Conservation (phyloP, 2,113 vertebrate genomes). For the Gasterosteus aculeatus region DNA sequence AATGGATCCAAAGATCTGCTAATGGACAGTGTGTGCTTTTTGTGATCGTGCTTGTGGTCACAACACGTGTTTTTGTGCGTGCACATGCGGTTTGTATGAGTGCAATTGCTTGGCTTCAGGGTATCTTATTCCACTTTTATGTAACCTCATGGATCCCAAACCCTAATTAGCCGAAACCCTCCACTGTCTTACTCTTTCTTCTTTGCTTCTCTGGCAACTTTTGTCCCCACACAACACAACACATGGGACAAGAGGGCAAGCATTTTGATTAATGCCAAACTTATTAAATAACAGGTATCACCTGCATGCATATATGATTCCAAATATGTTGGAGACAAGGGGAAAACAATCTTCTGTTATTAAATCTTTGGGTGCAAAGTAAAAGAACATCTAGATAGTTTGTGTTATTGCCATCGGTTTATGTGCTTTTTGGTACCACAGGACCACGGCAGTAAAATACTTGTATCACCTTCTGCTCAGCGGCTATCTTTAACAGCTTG, state of each 20-base stretch:
- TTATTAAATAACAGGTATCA: constrained; percentile 26
- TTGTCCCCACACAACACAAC: constrained; percentile 20
- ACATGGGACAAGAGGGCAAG: constrained; percentile 1
- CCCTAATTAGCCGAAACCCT: constrained; percentile 46
- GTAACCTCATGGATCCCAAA: constrained; percentile 56
- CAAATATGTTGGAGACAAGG: not conserved
- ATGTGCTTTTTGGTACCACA: not conserved
- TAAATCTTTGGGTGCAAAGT: constrained; percentile 3
- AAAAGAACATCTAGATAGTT: not conserved
- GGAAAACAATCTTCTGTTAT: not conserved
- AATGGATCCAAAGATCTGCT: constrained; percentile 54
- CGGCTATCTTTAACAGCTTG: not conserved
- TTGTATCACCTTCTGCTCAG: not conserved
- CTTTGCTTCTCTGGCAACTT: constrained; percentile 24
- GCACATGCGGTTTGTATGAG: constrained; percentile 10
- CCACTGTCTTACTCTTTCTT: not conserved
- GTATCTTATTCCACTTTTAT: constrained; percentile 66
- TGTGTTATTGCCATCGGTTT: not conserved
- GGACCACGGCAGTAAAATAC: not conserved
- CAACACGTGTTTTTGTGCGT: not conserved
- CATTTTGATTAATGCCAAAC: not conserved
- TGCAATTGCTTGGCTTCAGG: constrained; percentile 39
- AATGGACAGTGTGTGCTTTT: constrained; percentile 47
- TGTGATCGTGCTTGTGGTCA: constrained; percentile 18
- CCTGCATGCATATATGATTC: not conserved